Evolutionary conservation across 2,888 invertebrate genomes (phyloP), one percentile per base, ranked within the genome.

Genomic region (Hoplodrina blanda): DNA sequence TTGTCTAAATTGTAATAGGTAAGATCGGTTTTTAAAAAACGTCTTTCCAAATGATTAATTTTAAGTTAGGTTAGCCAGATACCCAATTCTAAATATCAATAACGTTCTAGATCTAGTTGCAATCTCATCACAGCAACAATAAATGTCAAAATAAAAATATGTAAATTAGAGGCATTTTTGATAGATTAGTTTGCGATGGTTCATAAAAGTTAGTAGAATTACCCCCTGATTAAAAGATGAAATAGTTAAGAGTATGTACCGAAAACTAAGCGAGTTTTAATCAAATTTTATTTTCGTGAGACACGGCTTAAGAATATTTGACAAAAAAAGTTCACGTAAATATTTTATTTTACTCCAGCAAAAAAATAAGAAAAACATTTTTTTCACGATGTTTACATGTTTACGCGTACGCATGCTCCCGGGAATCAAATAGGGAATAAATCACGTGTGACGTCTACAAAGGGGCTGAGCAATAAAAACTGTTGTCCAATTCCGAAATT

Each of bases 371-470:
- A 67, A 68, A 55, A 66, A 52, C 52, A 62, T 54, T 64, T 70
- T 73, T 7, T 66, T 64, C 55, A 37, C 46, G 66, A 76, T 79
- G 73, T 73, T 76, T 76, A 76, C 82, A 73, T 81, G 82, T 80
- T 79, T 81, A 81, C 78, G 69, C 67, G 69, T 65, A 73, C 78
- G 79, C 81, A 56, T 81, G 79, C 75, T 78, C 78, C 61, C 52
- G 81, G 69, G 81, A 78, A 81, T 81, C 79, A 80, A 81, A 82
- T 73, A 65, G 55, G 68, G 67, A 71, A 81, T 81, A 81, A 81
- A 82, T 81, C 82, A 81, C 81, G 80, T 70, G 76, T 52, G 59
- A 81, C 72, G 57, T 81, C 67, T 81, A 73, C 73, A 76, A 74
- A 79, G 82, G 68, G 76, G 66, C 72, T 70, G 49, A 62, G 73